Evolutionary conservation across 2,797 vertebrate species (phyloP).

Genomic region (Poeciliopsis paucimaculata): DNA sequence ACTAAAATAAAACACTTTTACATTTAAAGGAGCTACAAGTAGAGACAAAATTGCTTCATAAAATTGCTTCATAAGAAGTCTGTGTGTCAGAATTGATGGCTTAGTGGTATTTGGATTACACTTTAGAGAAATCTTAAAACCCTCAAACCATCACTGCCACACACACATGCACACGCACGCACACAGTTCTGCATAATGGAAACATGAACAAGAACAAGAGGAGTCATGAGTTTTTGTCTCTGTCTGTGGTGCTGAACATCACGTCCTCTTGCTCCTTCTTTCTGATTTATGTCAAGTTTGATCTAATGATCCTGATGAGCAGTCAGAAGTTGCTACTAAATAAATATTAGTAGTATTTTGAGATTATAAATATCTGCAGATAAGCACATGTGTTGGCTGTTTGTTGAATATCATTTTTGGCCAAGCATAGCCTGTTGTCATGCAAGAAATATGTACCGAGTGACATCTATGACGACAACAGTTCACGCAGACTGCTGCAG

Average conservation of each 20-base stretch:
- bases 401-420: conserved; percentile 6
- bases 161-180: background rate
- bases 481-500: conserved; percentile 60
- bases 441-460: conserved; percentile 48
- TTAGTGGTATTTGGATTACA: background rate
- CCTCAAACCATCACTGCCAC: background rate
- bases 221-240: background rate
- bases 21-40: background rate
- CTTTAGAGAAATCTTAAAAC: background rate
- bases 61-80: too few relatives aligned
- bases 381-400: background rate
- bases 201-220: background rate
- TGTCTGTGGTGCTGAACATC: background rate
- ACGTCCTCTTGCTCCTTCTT: background rate
- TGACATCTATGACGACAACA: conserved; percentile 64
- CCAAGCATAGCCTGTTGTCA: background rate
- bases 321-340: background rate
- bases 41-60: background rate
- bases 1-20: background rate
- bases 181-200: background rate
- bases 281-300: background rate
- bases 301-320: background rate
- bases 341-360: background rate
- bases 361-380: background rate
- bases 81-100: background rate